phyloP scores from a whole-genome alignment of 2,888 invertebrate genomes.

The Tenthredo distinguenda region DNA sequence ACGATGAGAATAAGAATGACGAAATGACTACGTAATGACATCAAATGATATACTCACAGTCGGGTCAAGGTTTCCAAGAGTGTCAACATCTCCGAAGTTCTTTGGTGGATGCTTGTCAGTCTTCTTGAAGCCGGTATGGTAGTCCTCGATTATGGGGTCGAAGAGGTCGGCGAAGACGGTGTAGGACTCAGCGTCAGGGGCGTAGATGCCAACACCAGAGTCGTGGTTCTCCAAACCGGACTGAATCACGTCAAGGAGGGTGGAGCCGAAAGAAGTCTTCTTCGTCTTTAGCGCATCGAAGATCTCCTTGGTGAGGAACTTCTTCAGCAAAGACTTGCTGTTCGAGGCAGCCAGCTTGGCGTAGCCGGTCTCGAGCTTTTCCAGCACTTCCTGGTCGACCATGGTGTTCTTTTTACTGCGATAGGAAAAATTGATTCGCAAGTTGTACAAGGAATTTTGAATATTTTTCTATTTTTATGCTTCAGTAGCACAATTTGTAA shows the following conservation, averaged over 20 bases:
- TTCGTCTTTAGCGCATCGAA: conserved; percentile 95
- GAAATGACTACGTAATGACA: background rate
- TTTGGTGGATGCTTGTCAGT: conserved; percentile 95
- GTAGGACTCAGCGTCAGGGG: conserved; percentile 98
- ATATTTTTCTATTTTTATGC: background rate
- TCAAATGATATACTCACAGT: conserved; percentile 76
- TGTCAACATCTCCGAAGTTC: conserved; percentile 96
- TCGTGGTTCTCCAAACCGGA: conserved; percentile 98
- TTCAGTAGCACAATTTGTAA: background rate
- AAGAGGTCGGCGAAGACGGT: conserved; percentile 95
- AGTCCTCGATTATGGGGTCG: conserved; percentile 98
- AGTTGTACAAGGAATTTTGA: background rate
- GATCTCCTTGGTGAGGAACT: conserved; percentile 94
- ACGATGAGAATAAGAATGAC: background rate
- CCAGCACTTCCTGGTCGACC: conserved; percentile 95
- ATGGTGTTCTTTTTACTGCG: conserved; percentile 87
- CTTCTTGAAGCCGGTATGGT: conserved; percentile 97
- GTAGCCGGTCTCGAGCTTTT: conserved; percentile 95
- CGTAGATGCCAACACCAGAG: conserved; percentile 98
- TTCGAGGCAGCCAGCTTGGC: conserved; percentile 92
- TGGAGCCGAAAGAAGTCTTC: conserved; percentile 96
- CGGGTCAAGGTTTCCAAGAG: conserved; percentile 96
- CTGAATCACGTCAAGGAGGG: conserved; percentile 95
- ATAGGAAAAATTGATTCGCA: background rate
- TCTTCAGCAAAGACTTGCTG: conserved; percentile 98